Conservation (phyloP, 2,113 vertebrate species). For the Vulpes ferrilata region DNA sequence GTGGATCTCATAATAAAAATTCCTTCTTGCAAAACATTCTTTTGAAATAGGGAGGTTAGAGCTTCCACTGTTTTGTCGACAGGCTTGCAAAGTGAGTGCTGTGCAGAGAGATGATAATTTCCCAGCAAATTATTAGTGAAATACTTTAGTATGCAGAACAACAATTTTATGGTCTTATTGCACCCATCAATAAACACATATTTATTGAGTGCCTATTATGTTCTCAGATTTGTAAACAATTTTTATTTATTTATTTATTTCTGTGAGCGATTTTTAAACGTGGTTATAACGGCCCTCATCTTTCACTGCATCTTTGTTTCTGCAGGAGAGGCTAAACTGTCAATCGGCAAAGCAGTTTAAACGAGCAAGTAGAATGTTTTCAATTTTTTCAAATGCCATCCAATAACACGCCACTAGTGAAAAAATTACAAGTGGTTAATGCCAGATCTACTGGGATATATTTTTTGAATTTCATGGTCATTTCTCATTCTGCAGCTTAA, state of each 20-base stretch:
- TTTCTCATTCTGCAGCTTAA: conserved; percentile 16
- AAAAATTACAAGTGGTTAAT: not conserved
- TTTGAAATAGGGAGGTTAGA: not conserved
- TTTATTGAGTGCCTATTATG: not conserved
- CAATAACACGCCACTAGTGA: not conserved
- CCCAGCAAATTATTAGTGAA: conserved; percentile 42
- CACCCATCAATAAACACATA: not conserved
- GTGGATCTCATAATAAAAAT: not conserved
- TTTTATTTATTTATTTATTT: not conserved
- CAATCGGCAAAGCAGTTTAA: not conserved
- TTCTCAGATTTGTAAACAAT: not conserved
- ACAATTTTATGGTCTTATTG: not conserved
- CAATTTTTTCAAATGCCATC: not conserved
- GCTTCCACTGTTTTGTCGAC: not conserved
- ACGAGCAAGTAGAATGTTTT: not conserved
- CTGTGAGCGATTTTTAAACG: not conserved
- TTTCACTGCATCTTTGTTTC: conserved; percentile 33
- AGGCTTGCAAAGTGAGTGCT: not conserved
- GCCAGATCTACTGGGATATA: not conserved
- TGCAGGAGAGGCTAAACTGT: not conserved
- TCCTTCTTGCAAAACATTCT: not conserved
- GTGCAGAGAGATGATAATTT: not conserved
- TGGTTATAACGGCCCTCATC: not conserved
- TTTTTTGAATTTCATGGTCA: not conserved
- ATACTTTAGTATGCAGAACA: not conserved